These are phyloP conservation scores for Troilus luridus DNA, from an alignment of 2,888 invertebrate species.

Conservation along the genomic window DNA sequence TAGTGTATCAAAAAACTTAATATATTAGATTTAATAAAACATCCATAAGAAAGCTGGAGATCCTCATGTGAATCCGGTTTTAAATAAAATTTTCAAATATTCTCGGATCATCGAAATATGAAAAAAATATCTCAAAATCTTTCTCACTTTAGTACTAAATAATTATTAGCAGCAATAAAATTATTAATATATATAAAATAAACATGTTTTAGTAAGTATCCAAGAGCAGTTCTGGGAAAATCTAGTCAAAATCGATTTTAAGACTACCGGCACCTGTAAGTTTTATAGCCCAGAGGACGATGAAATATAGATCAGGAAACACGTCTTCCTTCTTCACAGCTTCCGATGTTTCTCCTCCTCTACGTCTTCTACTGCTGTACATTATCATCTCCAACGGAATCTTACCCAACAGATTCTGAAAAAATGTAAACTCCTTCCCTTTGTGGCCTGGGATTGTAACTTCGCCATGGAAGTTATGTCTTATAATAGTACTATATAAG, in stretches of 20 bases:
- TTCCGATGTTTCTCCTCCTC: neutral
- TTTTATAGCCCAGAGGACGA: slow-evolving; percentile 7
- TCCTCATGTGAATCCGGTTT: no score
- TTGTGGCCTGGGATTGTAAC: neutral
- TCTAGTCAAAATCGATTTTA: neutral
- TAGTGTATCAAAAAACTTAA: no score
- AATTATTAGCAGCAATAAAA: no score
- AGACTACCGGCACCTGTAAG: neutral
- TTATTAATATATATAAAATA: neutral
- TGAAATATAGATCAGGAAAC: slow-evolving; percentile 53
- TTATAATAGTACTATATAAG: no score
- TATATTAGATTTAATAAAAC: no score
- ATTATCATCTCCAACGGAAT: neutral
- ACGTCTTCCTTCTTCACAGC: neutral
- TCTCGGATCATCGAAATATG: no score
- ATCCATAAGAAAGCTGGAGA: no score
- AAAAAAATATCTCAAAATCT: no score
- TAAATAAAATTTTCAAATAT: no score
- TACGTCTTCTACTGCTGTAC: neutral
- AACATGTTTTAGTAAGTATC: neutral
- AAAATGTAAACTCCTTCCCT: neutral
- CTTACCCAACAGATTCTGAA: neutral
- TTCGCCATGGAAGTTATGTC: neutral
- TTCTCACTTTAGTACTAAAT: no score
- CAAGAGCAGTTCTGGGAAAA: neutral